phyloP scores from a whole-genome alignment of 2,888 invertebrate genomes.

The Rotaria magnacalcarata region DNA sequence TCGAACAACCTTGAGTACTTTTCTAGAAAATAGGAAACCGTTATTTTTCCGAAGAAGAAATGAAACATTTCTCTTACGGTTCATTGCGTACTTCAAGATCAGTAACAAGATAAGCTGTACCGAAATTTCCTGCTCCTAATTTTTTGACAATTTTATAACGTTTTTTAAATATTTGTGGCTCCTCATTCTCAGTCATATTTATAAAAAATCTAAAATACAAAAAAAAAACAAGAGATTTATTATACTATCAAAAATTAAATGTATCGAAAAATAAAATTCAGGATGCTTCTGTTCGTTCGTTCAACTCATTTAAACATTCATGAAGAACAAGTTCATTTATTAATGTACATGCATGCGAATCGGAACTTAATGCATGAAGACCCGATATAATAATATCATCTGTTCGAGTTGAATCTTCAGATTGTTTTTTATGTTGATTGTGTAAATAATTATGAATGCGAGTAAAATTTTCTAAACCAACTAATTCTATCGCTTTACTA shows the following conservation, averaged over 20 bases:
- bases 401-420: background rate
- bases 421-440: background rate
- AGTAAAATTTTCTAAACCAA: background rate
- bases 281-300: background rate
- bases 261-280: background rate
- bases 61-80: conserved; percentile 48
- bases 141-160: conserved; percentile 55
- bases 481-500: background rate
- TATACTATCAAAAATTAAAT: background rate
- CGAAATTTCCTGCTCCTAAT: conserved; percentile 59
- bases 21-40: conserved; percentile 50
- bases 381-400: background rate
- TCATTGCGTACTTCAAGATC: conserved; percentile 51
- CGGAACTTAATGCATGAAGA: background rate
- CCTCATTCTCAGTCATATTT: background rate
- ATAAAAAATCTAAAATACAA: background rate
- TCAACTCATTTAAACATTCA: conserved; percentile 11
- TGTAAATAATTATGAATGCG: background rate
- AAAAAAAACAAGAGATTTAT: background rate
- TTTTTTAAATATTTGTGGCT: conserved; percentile 49
- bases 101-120: conserved; percentile 55
- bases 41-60: background rate
- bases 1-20: conserved; percentile 59
- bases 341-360: background rate
- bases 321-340: conserved; percentile 7